Base-by-base conservation (phyloP, 2,113 vertebrate genomes). In the Calidris pugnax region DNA sequence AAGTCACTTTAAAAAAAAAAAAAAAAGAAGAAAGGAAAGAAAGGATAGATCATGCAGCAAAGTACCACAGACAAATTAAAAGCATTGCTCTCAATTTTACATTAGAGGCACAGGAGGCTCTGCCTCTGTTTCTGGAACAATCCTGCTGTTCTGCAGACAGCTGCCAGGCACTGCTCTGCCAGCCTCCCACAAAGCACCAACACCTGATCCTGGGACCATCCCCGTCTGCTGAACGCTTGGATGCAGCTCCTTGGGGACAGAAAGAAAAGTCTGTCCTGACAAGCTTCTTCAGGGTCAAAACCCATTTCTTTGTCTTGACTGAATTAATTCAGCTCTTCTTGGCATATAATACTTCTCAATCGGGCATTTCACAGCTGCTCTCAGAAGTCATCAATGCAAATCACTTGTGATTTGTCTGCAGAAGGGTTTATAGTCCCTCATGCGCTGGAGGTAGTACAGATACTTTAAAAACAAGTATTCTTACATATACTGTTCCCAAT, bases 201-300 rank as follows among this genome's bases (percentile, higher is more conserved):
- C 93, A 97, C 88, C 96, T 97, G 97, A 97, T 97, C 85, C 92
- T 14, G 24, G 62, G 75, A 83, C 93, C 86, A 43, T 7, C 91
- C 35, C 95, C 89, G 76, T 48, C 68, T 66, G 66, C 59, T 94
- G 45, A 96, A 90, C n/a, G 2, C 82, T 74, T 17, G 7, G 26
- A 85, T 76, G 63, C 64, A 72, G 73, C 80, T 96, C 89, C 80
- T 84, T 45, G 47, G 81, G 91, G 91, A 97, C 88, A 96, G 23
- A 85, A 57, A 72, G 83, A 73, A 85, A 90, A 80, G 63, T 81
- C 69, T 90, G 37, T 53, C 56, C 90, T 91, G 57, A 84, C 67
- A 92, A 87, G 71, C 47, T 82, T 74, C 75, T 79, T 84, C 53
- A 76, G 62, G 81, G 60, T 93, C 94, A 89, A 76, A 97, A 47